Conservation (phyloP, 2,113 vertebrate genomes). For the Acanthisitta chloris region DNA sequence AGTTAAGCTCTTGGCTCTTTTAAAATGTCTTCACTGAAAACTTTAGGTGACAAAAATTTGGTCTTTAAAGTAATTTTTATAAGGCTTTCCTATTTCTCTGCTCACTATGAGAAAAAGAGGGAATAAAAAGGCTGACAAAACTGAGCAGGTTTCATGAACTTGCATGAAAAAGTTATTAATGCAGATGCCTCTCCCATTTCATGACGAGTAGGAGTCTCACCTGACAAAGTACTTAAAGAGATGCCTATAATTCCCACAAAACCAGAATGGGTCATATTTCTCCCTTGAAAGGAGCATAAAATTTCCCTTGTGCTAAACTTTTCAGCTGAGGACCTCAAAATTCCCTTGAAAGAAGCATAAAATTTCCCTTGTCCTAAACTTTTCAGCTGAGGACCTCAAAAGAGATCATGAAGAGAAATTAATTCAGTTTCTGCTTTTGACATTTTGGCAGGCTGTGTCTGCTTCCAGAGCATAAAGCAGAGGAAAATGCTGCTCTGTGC, state of each 20-base stretch:
- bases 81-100: neutral
- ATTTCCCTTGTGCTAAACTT: neutral
- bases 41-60: neutral
- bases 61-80: neutral
- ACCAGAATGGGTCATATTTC: neutral
- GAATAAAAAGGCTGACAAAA: neutral
- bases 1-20: neutral
- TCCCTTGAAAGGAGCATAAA: neutral
- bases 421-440: neutral
- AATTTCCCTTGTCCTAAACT: neutral
- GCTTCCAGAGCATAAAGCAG: neutral
- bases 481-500: neutral
- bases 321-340: neutral
- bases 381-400: neutral
- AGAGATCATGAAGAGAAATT: neutral
- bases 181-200: neutral
- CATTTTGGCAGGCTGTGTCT: neutral
- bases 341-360: neutral
- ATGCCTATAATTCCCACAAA: neutral
- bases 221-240: neutral
- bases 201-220: neutral
- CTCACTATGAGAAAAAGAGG: neutral
- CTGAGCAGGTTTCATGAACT: neutral
- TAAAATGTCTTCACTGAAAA: neutral
- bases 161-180: neutral